phyloP scores from a whole-genome alignment of 1,140 invertebrate species.

The Maconellicoccus hirsutus region DNA sequence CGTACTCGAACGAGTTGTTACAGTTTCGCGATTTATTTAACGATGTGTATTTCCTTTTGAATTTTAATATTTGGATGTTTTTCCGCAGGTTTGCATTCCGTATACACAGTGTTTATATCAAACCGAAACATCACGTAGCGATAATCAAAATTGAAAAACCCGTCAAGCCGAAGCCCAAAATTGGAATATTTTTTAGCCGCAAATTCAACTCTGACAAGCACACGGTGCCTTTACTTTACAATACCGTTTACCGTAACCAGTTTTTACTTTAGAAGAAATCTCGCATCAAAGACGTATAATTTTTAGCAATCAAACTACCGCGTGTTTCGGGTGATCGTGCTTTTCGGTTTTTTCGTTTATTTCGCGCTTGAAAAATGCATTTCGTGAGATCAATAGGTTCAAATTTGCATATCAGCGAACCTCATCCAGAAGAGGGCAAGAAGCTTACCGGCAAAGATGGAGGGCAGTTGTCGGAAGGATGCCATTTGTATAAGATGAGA shows the following conservation, averaged over 20 bases:
- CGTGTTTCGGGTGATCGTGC: not conserved
- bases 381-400: too few species aligned
- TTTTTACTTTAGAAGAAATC: too few species aligned
- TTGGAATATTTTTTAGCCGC: not conserved
- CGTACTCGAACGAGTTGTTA: too few species aligned
- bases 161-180: constrained; percentile 1
- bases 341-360: not conserved
- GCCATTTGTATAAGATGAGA: constrained; percentile 51
- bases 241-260: too few species aligned
- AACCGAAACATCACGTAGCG: constrained; percentile 2
- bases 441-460: not conserved
- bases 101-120: not conserved
- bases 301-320: not conserved
- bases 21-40: too few species aligned
- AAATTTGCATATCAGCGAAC: too few species aligned
- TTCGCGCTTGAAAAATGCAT: not conserved
- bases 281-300: not conserved
- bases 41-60: too few species aligned
- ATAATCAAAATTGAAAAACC: not conserved
- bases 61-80: not conserved
- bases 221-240: too few species aligned
- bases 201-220: too few species aligned
- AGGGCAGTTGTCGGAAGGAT: not conserved
- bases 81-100: not conserved
- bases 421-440: not conserved